Base-by-base conservation (phyloP, 2,888 invertebrate species). In the Lepidonotus clava region DNA sequence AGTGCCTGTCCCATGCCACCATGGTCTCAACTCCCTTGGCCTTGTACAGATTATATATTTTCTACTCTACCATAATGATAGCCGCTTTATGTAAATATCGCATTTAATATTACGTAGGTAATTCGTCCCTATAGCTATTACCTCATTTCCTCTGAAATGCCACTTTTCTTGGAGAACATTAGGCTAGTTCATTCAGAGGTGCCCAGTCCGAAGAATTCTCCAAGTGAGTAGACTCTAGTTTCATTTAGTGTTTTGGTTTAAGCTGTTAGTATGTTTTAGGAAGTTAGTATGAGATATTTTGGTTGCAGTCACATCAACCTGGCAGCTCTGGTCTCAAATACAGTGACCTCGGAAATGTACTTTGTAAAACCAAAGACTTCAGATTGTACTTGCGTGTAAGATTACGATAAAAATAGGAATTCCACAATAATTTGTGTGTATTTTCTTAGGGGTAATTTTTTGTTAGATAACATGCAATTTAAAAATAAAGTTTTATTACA, bases 311-410 rank as follows among this genome's bases (percentile, higher is more conserved):
- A 71, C 18, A 71, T 71, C 34, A 34, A 34, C 36, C 34, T 71
- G 71, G 71, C 71, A 71, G 71, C 71, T 71, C 36, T 71, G 71
- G 34, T 71, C 38, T 71, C 21, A 18, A 0, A 36, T 71, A 18
- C 14, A 11, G n/a, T 14, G 14, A 24, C 21, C 21, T n/a, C 5
- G 56, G 56, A 18, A n/a, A 24, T n/a, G n/a, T 8, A n/a, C 8
- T 5, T n/a, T n/a, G 24, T n/a, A n/a, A 66, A 71, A 71, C 71
- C 71, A 71, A 71, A 71, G 71, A 71, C 34, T 71, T 38, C 38
- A 34, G 71, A 21, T 71, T 34, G 61, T 32, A 61, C 28, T 61
- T 28, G 61, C 21, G 5, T 18, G 21, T 61, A 28, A 1, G 61
- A 28, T 28, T 11, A 28, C 1, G 28, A 11, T 18, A 32, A 61